A percentile compares a stretch with the other conserved stretches of the same genome.
Evolutionary conservation across 2,888 invertebrate species (phyloP).

Genomic region (Oasisia sp.): DNA sequence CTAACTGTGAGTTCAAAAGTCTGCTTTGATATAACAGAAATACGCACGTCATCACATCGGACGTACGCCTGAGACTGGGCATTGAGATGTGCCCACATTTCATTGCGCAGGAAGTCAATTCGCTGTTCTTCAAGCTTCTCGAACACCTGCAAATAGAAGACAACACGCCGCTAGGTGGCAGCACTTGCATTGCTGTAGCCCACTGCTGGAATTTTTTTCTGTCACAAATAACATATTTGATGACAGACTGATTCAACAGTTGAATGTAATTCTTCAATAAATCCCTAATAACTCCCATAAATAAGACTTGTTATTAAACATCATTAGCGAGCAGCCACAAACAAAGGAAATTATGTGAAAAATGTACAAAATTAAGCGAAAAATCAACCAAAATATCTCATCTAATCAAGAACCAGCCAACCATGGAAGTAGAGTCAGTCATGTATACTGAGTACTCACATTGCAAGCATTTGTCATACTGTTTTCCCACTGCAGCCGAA

Average conservation of each 20-base stretch:
- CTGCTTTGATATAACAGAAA: background rate
- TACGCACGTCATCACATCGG: constrained; percentile 44
- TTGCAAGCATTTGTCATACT: background rate
- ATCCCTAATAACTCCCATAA: background rate
- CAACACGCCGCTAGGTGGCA: constrained; percentile 1
- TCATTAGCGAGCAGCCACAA: no score
- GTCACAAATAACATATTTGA: background rate
- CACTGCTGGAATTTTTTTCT: background rate
- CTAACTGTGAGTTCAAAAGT: no score
- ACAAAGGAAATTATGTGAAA: no score
- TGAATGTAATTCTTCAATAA: background rate
- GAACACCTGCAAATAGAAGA: constrained; percentile 39
- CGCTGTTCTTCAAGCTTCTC: constrained; percentile 43
- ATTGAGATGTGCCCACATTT: constrained; percentile 46
- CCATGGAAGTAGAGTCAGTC: background rate
- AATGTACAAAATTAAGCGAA: no score
- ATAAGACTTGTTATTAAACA: background rate
- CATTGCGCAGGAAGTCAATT: constrained; percentile 41
- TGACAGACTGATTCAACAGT: background rate
- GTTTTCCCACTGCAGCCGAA: background rate
- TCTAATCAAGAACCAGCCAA: background rate
- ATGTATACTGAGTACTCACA: background rate
- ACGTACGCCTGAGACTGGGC: constrained; percentile 46
- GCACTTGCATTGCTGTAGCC: background rate
- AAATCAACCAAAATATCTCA: no score